Base-by-base conservation (phyloP, 2,797 vertebrate genomes). In the Rhinogobio ventralis region DNA sequence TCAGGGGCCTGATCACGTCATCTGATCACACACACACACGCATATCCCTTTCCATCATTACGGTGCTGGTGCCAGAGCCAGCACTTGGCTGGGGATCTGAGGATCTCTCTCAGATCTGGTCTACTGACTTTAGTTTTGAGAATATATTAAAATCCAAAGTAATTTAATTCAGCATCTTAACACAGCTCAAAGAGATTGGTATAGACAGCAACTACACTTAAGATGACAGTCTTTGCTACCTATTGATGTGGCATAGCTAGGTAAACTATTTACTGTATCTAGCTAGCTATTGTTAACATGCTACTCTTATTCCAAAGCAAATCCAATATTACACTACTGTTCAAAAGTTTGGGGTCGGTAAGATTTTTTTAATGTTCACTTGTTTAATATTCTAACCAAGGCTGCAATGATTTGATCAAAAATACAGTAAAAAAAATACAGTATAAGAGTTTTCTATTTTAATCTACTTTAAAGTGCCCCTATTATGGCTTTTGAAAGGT, bases 41-140 rank as follows among this genome's bases (percentile, higher is more conserved):
- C 4, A 51, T 46, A 19, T 28, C 69, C 6, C 6, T 39, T 39
- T 75, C 30, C 30, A 57, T 7, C 30, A 55, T 2, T 15, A 75
- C 36, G 20, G 20, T 55, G 30, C 25, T 2, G 14, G 25, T 64
- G 25, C 25, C 60, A 64, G 15, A 75, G 51, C 33, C 30, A 55
- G 49, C 6, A 11, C 49, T 55, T 75, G 73, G 49, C 73, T 75
- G 49, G 49, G 73, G 49, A 55, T 75, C 19, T 36, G 49, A 36
- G 11, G 30, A 36, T 7, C 51, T 76, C 20, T 33, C 25, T 33
- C 46, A 33, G 1, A 74, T 74, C 71, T 11, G 28, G 25, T 76
- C 33, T 39, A 39, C 23, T 76, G 51, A 57, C 20, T 55, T 57
- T 17, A 76, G 73, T 39, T 76, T 57, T 76, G 30, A 57, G 55